Percentiles rank a stretch among this genome's conserved stretches.
These are phyloP conservation scores for Gastrophryne carolinensis DNA, from an alignment of 2,797 vertebrate species.

Conservation along the genomic window DNA sequence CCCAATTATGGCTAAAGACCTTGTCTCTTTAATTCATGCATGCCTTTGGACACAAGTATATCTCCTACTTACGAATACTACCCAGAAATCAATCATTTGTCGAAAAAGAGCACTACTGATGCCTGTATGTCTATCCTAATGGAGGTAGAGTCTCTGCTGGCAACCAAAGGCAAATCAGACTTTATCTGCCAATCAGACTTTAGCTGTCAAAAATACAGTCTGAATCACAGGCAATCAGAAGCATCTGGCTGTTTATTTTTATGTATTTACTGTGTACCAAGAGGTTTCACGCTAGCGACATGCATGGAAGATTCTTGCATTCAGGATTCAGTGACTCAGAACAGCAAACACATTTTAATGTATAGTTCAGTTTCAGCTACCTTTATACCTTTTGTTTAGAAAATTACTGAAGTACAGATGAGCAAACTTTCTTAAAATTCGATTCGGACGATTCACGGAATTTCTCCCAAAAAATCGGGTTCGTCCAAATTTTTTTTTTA, in stretches of 20 bases:
- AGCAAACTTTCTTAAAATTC: too few species aligned
- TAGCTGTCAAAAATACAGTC: constrained; percentile 79
- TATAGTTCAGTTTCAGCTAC: too few species aligned
- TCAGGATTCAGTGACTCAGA: too few species aligned
- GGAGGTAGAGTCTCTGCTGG: constrained; percentile 62
- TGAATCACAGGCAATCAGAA: constrained; percentile 66
- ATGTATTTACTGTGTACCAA: neutral
- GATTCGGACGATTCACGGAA: too few species aligned
- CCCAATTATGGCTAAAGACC: constrained; percentile 75
- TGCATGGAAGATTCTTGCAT: too few species aligned
- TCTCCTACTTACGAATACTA: constrained; percentile 85
- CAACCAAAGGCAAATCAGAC: constrained; percentile 64
- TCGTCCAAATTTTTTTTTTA: too few species aligned
- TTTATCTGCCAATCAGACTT: constrained; percentile 64
- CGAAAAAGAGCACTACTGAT: constrained; percentile 64
- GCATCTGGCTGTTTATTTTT: constrained; percentile 42
- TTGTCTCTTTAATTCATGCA: constrained; percentile 64
- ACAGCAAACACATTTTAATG: too few species aligned
- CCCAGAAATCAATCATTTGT: constrained; percentile 82
- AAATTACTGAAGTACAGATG: too few species aligned
- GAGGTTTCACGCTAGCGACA: neutral
- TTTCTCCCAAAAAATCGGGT: too few species aligned
- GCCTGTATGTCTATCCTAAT: constrained; percentile 55
- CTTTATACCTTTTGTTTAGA: too few species aligned
- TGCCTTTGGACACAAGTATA: constrained; percentile 61